These are phyloP conservation scores for Therioaphis trifolii DNA, from an alignment of 2,888 invertebrate species.

Conservation along the genomic window DNA sequence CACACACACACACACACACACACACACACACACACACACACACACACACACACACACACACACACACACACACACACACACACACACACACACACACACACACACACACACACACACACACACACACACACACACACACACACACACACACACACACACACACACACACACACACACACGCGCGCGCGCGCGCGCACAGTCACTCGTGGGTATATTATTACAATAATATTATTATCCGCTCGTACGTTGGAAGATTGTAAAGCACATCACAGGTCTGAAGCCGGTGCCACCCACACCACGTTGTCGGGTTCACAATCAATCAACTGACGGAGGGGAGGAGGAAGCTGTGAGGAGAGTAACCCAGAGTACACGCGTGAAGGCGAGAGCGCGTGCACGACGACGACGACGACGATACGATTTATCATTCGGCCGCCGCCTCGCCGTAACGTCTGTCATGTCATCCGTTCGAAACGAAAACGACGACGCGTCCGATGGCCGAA, in stretches of 20 bases:
- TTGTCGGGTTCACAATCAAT: conserved; percentile 23
- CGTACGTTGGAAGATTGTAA: neutral
- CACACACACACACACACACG: no score
- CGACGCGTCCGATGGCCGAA: no score
- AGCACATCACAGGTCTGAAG: neutral
- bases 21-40: no score
- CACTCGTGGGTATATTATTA: neutral
- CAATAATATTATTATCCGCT: neutral
- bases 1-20: no score
- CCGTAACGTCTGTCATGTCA: conserved; percentile 26
- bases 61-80: no score
- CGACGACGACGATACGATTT: conserved; percentile 19
- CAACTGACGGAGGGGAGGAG: neutral
- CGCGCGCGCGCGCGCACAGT: no score
- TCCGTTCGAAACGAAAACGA: conserved; percentile 21
- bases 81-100: no score
- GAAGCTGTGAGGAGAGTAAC: neutral
- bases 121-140: no score
- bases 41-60: no score
- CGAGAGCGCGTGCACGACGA: neutral
- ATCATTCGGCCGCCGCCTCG: conserved; percentile 33
- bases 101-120: no score
- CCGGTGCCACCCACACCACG: neutral
- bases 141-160: no score
- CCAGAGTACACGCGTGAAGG: neutral